Evolutionary conservation across 2,113 vertebrate species (phyloP), one percentile per base, ranked within the genome.

Genomic region (Chinchilla lanigera): DNA sequence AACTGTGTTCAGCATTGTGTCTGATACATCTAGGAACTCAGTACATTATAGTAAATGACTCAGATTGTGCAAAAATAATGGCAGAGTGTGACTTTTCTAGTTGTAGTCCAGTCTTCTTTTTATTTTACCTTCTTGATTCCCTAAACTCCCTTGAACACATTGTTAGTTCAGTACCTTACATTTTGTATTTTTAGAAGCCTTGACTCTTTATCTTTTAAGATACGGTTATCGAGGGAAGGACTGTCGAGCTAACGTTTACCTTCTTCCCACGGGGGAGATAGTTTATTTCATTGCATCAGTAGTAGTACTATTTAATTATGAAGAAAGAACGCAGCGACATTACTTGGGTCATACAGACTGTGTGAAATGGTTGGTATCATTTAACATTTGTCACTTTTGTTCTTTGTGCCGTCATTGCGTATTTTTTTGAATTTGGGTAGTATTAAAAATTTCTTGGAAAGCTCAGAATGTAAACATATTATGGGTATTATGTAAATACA

Each of bases 271-370:
- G 0, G 99, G 99, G 87, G 99, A 99, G 98, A 99, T 99, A 0
- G 99, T 99, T 2, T 99, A 99, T 98, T 99, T 99, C 97, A 99
- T 99, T 26, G 99, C 99, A 22, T 99, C 99, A 0, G 99, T 99
- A 30, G 99, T 99, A 28, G 99, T 99, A 93, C 98, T 99, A 0
- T 99, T 99, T 98, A 99, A 99, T 98, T 99, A 99, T 24, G 99
- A 99, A 80, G 99, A 99, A 86, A 98, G 99, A 94, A 99, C 99
- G 69, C 99, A 99, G 87, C 98, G 99, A 65, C 99, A 99, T 98
- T 99, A 99, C 98, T 98, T 99, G 90, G 99, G 99, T 96, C 99
- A 99, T 97, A 99, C 99, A 1, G 99, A 99, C 98, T 99, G 99
- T 0, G 99, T 99, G 95, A 99, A 99, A 98, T 99, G 99, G 99